These are phyloP conservation scores for Rhopilema esculentum DNA, from an alignment of 30 jellyfish, hydroid and myxozoan genomes.

Conservation along the genomic window DNA sequence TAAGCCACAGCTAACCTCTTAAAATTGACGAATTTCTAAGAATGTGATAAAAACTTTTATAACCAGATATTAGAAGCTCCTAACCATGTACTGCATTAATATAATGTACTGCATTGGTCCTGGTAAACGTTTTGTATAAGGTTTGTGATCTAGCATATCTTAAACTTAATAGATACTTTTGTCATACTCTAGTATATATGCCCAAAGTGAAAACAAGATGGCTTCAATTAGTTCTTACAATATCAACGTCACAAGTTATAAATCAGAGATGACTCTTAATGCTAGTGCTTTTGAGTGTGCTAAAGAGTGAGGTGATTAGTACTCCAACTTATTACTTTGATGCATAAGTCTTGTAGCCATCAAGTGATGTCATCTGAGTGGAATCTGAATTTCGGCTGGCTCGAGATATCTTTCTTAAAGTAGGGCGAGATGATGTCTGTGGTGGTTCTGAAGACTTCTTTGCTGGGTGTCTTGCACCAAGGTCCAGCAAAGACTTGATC, in stretches of 20 bases:
- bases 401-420: slow-evolving; percentile 59
- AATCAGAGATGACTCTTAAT: too few relatives aligned
- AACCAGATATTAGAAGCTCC: too few relatives aligned
- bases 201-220: background rate
- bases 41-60: too few relatives aligned
- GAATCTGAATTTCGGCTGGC: slow-evolving; percentile 69
- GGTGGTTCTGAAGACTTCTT: background rate
- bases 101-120: too few relatives aligned
- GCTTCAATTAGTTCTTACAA: background rate
- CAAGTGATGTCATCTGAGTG: slow-evolving; percentile 63
- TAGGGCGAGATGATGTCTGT: background rate
- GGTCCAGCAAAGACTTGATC: slow-evolving; percentile 29
- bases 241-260: background rate
- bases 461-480: slow-evolving; percentile 14
- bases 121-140: too few relatives aligned
- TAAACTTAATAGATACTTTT: too few relatives aligned
- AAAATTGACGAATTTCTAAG: too few relatives aligned
- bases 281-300: too few relatives aligned
- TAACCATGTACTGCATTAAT: too few relatives aligned
- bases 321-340: background rate
- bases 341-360: slow-evolving; percentile 57
- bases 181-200: background rate
- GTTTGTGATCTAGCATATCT: too few relatives aligned
- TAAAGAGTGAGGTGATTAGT: background rate
- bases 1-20: too few relatives aligned